These are phyloP conservation scores for Littorina saxatilis DNA, from an alignment of 1,140 invertebrate species.

Conservation along the genomic window DNA sequence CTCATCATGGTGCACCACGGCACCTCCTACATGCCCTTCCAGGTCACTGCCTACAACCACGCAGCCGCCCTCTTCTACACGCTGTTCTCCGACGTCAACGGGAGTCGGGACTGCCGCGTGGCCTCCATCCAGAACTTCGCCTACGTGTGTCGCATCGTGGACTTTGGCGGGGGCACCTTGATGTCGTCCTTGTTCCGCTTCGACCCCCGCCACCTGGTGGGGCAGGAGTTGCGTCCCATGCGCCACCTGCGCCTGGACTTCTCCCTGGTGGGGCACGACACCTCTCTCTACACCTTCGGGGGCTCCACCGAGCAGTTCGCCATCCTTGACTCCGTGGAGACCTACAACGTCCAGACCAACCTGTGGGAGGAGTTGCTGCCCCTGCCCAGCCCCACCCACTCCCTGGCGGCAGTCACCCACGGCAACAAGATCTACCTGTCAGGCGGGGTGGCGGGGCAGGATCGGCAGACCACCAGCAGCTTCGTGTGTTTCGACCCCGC, in stretches of 20 bases:
- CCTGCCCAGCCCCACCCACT: constrained; percentile 79
- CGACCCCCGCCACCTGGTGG: constrained; percentile 71
- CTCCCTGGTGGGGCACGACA: constrained; percentile 81
- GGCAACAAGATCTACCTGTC: constrained; percentile 69
- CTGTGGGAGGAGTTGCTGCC: constrained; percentile 86
- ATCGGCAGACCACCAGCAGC: constrained; percentile 66
- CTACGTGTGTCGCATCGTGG: constrained; percentile 72
- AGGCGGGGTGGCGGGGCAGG: constrained; percentile 69
- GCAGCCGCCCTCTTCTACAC: constrained; percentile 64
- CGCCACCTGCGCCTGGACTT: constrained; percentile 69
- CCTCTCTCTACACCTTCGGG: constrained; percentile 91
- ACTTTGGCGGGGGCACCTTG: constrained; percentile 72
- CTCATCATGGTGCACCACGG: constrained; percentile 72
- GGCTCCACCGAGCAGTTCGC: constrained; percentile 95
- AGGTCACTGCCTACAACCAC: constrained; percentile 71
- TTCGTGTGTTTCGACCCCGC: constrained; percentile 66
- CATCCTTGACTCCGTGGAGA: constrained; percentile 88
- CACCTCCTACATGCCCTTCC: constrained; percentile 71
- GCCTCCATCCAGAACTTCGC: constrained; percentile 70
- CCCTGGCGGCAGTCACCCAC: constrained; percentile 62
- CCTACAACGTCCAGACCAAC: constrained; percentile 87
- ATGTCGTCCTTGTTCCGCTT: constrained; percentile 73
- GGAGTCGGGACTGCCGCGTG: constrained; percentile 70
- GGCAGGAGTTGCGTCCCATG: constrained; percentile 71
- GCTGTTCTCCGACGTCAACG: constrained; percentile 70